Evolutionary conservation across 2,797 vertebrate species (phyloP).

Genomic region (Psittacula echo): DNA sequence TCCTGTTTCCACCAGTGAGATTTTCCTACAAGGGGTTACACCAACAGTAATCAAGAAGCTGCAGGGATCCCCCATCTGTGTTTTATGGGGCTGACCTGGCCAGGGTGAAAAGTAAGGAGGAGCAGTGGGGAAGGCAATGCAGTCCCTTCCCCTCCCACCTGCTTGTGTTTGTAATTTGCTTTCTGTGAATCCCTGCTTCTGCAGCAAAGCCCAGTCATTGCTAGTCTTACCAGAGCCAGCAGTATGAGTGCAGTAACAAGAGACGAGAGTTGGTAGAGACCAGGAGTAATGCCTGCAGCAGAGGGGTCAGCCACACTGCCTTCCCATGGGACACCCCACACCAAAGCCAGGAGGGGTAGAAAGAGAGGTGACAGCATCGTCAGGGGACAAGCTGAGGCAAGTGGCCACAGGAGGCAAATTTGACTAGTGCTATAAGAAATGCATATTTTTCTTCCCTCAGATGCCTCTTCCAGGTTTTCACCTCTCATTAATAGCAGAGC

Average conservation of each 20-base stretch:
- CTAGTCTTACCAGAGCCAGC: rapidly evolving
- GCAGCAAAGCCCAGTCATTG: not conserved
- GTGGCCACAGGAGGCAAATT: not conserved
- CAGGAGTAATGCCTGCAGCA: not conserved
- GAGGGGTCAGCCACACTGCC: rapidly evolving
- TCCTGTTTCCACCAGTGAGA: not conserved
- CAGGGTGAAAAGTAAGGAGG: not conserved
- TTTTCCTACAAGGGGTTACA: not conserved
- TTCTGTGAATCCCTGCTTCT: not conserved
- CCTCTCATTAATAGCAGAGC: not conserved
- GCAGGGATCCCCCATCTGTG: not conserved
- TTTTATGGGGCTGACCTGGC: not conserved
- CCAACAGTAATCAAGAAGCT: not conserved
- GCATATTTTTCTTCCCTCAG: rapidly evolving
- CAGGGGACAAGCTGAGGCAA: not conserved
- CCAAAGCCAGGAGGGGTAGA: not conserved
- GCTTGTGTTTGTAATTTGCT: not conserved
- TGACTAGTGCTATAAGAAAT: not conserved
- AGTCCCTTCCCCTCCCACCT: not conserved
- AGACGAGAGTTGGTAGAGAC: not conserved
- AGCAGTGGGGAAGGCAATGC: not conserved
- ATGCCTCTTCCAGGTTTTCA: rapidly evolving
- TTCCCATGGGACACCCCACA: rapidly evolving
- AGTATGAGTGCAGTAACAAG: rapidly evolving
- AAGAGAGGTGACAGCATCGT: not conserved